A percentile compares a stretch with the other conserved stretches of the same genome.
phyloP scores from a whole-genome alignment of 2,113 vertebrate genomes.

The Ptyas mucosa region DNA sequence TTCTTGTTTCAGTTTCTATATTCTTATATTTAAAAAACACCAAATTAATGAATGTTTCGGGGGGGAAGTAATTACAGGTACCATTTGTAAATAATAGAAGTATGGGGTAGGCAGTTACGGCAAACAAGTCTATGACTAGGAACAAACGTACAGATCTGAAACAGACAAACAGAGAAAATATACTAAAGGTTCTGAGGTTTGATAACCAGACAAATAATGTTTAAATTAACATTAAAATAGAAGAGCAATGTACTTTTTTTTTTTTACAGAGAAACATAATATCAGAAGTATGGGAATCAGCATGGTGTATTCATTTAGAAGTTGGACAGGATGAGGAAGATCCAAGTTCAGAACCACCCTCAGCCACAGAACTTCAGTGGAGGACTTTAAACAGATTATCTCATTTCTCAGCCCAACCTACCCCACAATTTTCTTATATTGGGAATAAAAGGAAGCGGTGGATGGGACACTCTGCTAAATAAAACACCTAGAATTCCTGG shows the following conservation, averaged over 20 bases:
- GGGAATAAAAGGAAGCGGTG: background rate
- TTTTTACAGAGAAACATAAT: background rate
- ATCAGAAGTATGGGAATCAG: background rate
- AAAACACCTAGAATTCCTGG: background rate
- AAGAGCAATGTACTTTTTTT: background rate
- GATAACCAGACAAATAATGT: background rate
- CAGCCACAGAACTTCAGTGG: background rate
- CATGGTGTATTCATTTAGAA: background rate
- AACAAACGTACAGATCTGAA: slow-evolving; percentile 39
- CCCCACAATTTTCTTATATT: background rate
- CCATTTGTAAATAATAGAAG: background rate
- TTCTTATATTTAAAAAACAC: background rate
- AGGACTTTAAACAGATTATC: background rate
- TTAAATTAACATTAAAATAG: background rate
- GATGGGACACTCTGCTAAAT: background rate
- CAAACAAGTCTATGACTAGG: background rate
- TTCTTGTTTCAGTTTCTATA: background rate
- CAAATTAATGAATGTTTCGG: background rate
- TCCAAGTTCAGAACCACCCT: background rate
- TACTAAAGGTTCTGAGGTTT: background rate
- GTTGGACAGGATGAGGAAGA: background rate
- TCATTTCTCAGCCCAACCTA: background rate
- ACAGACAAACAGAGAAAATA: background rate
- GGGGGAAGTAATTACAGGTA: background rate
- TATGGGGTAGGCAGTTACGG: slow-evolving; percentile 12